These are phyloP conservation scores for Pammene fasciana DNA, from an alignment of 2,888 invertebrate species.

Conservation along the genomic window DNA sequence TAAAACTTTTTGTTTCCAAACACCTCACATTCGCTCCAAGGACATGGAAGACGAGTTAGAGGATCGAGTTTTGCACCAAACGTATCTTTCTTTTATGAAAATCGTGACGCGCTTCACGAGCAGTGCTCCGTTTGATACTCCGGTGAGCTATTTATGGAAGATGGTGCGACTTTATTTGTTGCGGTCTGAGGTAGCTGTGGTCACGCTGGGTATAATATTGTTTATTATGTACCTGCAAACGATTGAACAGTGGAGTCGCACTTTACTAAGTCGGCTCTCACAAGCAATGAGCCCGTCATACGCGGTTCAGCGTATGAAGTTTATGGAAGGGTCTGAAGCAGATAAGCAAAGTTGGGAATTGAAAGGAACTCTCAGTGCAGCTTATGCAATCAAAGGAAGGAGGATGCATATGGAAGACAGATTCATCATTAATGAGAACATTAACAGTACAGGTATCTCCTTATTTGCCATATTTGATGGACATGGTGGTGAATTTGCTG, in stretches of 20 bases:
- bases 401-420: constrained; percentile 97
- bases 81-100: constrained; percentile 93
- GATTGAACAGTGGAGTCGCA: constrained; percentile 92
- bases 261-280: constrained; percentile 87
- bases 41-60: constrained; percentile 96
- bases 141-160: constrained; percentile 90
- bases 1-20: constrained; percentile 34
- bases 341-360: constrained; percentile 89
- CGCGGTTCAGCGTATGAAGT: constrained; percentile 84
- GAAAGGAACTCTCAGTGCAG: constrained; percentile 89
- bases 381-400: constrained; percentile 95
- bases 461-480: constrained; percentile 97
- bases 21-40: constrained; percentile 48
- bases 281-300: constrained; percentile 86
- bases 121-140: constrained; percentile 90
- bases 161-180: constrained; percentile 90
- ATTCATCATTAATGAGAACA: constrained; percentile 93
- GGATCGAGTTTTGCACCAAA: constrained; percentile 94
- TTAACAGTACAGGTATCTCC: constrained; percentile 92
- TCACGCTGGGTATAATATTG: constrained; percentile 87
- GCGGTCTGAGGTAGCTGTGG: constrained; percentile 90
- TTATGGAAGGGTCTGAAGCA: constrained; percentile 81
- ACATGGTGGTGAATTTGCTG: constrained; percentile 97
- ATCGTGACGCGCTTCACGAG: constrained; percentile 91
- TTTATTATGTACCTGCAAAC: constrained; percentile 92